Percentiles rank a stretch among this genome's conserved stretches.
Conservation (phyloP, 2,113 vertebrate species). For the Cheilinus undulatus region DNA sequence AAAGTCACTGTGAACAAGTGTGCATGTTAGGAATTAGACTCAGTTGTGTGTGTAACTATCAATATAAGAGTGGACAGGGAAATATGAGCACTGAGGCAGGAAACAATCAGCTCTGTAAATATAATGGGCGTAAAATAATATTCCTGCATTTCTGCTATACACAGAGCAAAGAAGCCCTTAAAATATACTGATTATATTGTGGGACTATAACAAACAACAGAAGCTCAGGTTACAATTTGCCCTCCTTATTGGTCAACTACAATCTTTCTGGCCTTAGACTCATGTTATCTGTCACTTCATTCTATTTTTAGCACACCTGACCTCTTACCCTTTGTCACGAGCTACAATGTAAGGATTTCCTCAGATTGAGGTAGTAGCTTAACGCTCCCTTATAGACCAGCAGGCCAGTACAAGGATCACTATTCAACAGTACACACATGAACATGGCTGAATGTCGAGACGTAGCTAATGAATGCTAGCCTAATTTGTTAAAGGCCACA, state of each 20-base stretch:
- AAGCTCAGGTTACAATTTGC: too few relatives aligned
- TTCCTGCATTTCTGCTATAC: too few relatives aligned
- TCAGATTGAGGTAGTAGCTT: slow-evolving; percentile 48
- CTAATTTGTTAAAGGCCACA: not conserved
- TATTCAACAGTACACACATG: slow-evolving; percentile 26
- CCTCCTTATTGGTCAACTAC: not conserved
- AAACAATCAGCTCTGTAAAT: too few relatives aligned
- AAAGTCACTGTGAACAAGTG: too few relatives aligned
- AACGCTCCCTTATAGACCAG: not conserved
- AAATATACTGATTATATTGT: too few relatives aligned
- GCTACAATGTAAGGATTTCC: slow-evolving; percentile 79
- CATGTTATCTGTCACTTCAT: slow-evolving; percentile 4
- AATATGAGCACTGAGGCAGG: too few relatives aligned
- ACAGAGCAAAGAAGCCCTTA: too few relatives aligned
- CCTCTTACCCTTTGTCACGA: slow-evolving; percentile 61
- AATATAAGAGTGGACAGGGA: too few relatives aligned
- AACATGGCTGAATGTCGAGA: not conserved
- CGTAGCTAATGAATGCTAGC: not conserved
- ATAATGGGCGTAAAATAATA: too few relatives aligned
- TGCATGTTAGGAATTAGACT: too few relatives aligned
- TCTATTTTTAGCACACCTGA: slow-evolving; percentile 61
- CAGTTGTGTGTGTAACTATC: too few relatives aligned
- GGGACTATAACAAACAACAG: too few relatives aligned
- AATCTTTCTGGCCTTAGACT: slow-evolving; percentile 1
- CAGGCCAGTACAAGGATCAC: not conserved